Evolutionary conservation across 2,888 invertebrate species (phyloP).

Genomic region (Erebia epiphron): DNA sequence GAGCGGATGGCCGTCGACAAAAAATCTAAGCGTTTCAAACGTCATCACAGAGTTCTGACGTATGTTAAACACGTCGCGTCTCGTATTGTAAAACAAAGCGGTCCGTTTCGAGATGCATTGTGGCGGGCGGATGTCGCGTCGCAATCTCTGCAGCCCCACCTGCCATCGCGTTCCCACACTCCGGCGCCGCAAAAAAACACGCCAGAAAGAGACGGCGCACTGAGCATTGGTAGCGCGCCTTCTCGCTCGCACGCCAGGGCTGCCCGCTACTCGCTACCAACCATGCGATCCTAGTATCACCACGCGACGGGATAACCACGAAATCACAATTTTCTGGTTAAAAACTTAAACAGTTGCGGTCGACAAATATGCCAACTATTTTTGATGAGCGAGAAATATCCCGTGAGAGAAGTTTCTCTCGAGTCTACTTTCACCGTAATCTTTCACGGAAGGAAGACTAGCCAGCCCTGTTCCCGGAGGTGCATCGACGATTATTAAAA

Average conservation of each 20-base stretch:
- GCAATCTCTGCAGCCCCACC: constrained; percentile 82
- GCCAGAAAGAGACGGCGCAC: constrained; percentile 63
- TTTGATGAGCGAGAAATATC: constrained; percentile 46
- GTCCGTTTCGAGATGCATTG: constrained; percentile 73
- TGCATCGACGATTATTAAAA: constrained; percentile 78
- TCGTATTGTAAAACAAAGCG: constrained; percentile 64
- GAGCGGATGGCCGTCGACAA: constrained; percentile 39
- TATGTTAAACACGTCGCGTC: constrained; percentile 70
- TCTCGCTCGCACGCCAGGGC: constrained; percentile 70
- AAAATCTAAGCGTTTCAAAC: constrained; percentile 59
- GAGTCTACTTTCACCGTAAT: constrained; percentile 30
- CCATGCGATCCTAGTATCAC: constrained; percentile 53
- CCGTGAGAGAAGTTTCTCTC: constrained; percentile 31
- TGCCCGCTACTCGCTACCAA: constrained; percentile 49
- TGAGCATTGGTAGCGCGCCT: constrained; percentile 56
- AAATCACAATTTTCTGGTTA: constrained; percentile 70
- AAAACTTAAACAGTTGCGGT: constrained; percentile 55
- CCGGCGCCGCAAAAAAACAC: constrained; percentile 81
- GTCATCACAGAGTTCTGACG: constrained; percentile 59
- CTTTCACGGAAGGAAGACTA: constrained; percentile 33
- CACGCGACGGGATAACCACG: constrained; percentile 61
- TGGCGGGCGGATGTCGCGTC: constrained; percentile 81
- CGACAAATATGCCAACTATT: constrained; percentile 45
- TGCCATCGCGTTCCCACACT: constrained; percentile 82
- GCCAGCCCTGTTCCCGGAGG: constrained; percentile 68